A percentile compares a stretch with the other conserved stretches of the same genome.
These are phyloP conservation scores for Rhamphomyia laevipes DNA, from an alignment of 2,888 invertebrate genomes.

Conservation along the genomic window DNA sequence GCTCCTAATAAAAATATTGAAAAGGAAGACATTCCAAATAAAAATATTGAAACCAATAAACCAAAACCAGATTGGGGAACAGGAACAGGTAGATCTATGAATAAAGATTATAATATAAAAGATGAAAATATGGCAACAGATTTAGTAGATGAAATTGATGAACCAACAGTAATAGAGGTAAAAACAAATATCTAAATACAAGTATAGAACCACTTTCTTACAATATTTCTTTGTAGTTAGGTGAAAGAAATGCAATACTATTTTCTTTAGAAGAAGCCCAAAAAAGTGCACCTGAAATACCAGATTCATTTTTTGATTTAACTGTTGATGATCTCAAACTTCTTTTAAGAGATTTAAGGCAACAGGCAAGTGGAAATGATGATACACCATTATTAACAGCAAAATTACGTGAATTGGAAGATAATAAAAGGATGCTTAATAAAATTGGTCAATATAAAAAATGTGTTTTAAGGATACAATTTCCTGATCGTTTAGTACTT, in stretches of 20 bases:
- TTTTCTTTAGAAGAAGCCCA: constrained; percentile 53
- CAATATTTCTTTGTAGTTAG: constrained; percentile 43
- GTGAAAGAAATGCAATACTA: constrained; percentile 60
- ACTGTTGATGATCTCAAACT: constrained; percentile 70
- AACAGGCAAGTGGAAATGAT: constrained; percentile 49
- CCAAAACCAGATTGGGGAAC: constrained; percentile 25
- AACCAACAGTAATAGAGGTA: constrained; percentile 28
- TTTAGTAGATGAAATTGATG: constrained; percentile 14
- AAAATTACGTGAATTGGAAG: constrained; percentile 47
- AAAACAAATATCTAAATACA: background rate
- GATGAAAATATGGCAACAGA: constrained; percentile 6
- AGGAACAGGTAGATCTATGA: constrained; percentile 26
- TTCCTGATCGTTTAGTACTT: constrained; percentile 73
- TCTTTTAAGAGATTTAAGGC: constrained; percentile 61
- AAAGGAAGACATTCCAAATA: background rate
- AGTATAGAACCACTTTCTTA: background rate
- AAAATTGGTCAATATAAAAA: constrained; percentile 58
- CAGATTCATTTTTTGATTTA: constrained; percentile 81
- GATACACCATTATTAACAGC: constrained; percentile 62
- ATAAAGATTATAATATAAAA: constrained; percentile 11
- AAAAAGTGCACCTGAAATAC: constrained; percentile 53
- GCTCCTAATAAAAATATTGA: constrained; percentile 20
- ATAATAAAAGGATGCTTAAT: constrained; percentile 42
- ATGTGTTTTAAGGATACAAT: constrained; percentile 71
- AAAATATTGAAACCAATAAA: constrained; percentile 10